A percentile compares a stretch with the other conserved stretches of the same genome.
These are phyloP conservation scores for Hirundo rustica DNA, from an alignment of 2,797 vertebrate species.

Conservation along the genomic window DNA sequence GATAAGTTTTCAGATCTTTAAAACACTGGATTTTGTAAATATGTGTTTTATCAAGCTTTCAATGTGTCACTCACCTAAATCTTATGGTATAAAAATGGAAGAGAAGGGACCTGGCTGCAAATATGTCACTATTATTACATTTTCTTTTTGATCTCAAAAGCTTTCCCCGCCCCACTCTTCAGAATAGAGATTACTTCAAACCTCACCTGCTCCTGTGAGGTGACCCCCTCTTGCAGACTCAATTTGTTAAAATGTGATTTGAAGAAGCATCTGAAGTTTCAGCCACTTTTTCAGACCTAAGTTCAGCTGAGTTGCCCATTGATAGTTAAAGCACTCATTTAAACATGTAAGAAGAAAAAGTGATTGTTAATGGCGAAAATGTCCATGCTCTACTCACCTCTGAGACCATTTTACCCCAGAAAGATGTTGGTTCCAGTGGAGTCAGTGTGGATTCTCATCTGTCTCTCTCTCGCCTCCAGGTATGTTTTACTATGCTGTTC, in stretches of 20 bases:
- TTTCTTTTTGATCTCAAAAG: neutral
- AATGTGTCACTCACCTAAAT: neutral
- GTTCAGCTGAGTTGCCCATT: neutral
- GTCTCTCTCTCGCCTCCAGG: slow-evolving; percentile 63
- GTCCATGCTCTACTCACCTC: neutral
- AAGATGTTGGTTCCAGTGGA: neutral
- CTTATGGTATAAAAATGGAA: neutral
- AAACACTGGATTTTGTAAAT: neutral
- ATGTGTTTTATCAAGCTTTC: neutral
- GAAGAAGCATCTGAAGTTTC: neutral
- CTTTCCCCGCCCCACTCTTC: neutral
- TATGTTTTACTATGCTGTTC: slow-evolving; percentile 66
- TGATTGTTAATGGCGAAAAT: neutral
- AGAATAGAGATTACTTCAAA: neutral
- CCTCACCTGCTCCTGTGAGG: neutral
- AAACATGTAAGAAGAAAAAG: neutral
- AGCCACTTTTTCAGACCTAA: neutral
- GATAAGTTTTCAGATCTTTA: neutral
- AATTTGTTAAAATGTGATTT: neutral
- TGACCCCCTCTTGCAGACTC: neutral
- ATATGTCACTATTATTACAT: neutral
- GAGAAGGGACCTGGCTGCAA: neutral
- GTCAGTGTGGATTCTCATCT: neutral
- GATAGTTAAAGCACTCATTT: neutral
- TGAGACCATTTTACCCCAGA: neutral